Conservation (phyloP, 2,797 vertebrate genomes). For the Alectoris magna region DNA sequence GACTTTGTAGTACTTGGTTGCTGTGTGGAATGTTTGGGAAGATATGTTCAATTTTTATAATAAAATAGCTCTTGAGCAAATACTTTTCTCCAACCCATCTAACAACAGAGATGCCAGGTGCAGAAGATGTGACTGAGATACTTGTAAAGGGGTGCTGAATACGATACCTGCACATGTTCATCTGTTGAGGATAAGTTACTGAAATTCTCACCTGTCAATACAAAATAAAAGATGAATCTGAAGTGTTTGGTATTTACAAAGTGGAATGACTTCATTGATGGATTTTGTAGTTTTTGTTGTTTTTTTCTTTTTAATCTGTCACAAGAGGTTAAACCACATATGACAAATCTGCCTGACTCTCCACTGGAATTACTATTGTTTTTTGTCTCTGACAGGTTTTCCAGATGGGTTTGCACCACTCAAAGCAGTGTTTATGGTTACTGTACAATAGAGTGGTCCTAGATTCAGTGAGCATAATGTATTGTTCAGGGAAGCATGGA, state of each 20-base stretch:
- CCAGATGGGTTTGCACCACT: not conserved
- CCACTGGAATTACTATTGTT: not conserved
- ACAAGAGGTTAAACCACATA: not conserved
- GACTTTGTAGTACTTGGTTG: not conserved
- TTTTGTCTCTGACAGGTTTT: not conserved
- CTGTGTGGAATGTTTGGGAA: not conserved
- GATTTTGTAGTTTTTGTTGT: not conserved
- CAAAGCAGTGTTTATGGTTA: not conserved
- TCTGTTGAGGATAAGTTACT: not conserved
- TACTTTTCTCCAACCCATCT: not conserved
- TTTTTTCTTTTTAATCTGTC: not conserved
- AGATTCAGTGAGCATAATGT: not conserved
- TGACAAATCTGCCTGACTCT: not conserved
- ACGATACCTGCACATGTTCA: not conserved
- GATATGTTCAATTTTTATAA: not conserved
- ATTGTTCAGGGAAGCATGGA: not conserved
- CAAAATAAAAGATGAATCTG: not conserved
- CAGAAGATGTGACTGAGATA: not conserved
- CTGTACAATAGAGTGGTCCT: too few species aligned
- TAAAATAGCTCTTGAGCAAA: not conserved
- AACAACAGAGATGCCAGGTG: not conserved
- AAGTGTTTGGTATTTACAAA: not conserved
- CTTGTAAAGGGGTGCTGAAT: not conserved
- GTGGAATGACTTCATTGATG: not conserved
- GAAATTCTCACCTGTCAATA: not conserved